Base-by-base conservation (phyloP, 2,888 invertebrate genomes). In the Drosophila paracracens region DNA sequence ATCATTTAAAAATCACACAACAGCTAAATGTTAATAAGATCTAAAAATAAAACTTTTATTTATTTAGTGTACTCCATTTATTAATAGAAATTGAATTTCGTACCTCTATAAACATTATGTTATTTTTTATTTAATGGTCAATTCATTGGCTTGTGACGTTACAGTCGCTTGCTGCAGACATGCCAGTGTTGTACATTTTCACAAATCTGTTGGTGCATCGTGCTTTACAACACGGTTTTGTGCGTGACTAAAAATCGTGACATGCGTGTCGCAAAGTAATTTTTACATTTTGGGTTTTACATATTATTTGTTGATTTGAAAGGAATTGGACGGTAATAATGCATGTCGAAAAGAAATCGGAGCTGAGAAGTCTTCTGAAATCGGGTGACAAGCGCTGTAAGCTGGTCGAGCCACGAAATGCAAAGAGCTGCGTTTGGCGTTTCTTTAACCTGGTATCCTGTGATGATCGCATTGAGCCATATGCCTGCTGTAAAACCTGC, bases 211-310 rank as follows among this genome's bases (percentile, higher is more conserved):
- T 51, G 38, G 21, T 50, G 27, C 66, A 36, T 79, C 69, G 65
- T 80, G 60, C 54, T 85, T 73, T 72, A 27, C 89, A 81, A 68
- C 88, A 85, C 85, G 63, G 67, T 70, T 87, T 74, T 85, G 89
- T 85, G 85, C 85, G 85, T 85, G 85, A 85, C 84, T 87, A 69
- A 82, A 76, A 75, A 72, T 84, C 85, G 84, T 89, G 89, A 79
- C 79, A 76, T 88, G 87, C 87, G 83, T 82, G 87, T 75, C 83
- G 72, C 54, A 53, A 61, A 77, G 80, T 69, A 76, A 61, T 54
- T 68, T 54, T 73, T 65, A 78, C 73, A 66, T 65, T 79, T 84
- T 63, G 40, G 38, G 62, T 78, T 74, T 65, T 68, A 48, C 33
- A 58, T 57, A 74, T 75, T 65, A 51, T 65, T 69, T 53, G 67